Evolutionary conservation across 2,888 invertebrate species (phyloP).

Genomic region (Bombyx huttoni): DNA sequence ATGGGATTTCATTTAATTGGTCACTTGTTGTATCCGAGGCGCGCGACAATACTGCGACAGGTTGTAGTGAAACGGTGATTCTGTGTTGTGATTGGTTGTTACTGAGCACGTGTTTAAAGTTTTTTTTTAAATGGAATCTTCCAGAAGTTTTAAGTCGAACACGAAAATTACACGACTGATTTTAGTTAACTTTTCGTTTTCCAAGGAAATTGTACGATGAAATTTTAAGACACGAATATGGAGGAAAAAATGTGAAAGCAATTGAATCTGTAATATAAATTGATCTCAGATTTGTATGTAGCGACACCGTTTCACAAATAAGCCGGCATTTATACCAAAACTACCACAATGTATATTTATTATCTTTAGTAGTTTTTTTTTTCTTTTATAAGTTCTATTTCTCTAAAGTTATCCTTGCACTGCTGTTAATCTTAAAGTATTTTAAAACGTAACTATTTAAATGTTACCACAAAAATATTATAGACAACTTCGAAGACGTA

Average conservation of each 20-base stretch:
- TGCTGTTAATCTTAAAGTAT: neutral
- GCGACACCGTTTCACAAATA: slow-evolving; percentile 28
- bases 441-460: slow-evolving; percentile 5
- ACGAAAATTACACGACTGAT: too few species aligned
- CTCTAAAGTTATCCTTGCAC: slow-evolving; percentile 44
- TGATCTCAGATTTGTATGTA: slow-evolving; percentile 52
- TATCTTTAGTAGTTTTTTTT: slow-evolving; percentile 12
- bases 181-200: neutral
- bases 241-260: slow-evolving; percentile 13
- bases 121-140: too few species aligned
- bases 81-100: neutral
- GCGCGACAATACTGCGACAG: neutral
- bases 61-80: neutral
- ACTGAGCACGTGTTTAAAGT: too few species aligned
- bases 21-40: neutral
- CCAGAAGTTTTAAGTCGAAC: too few species aligned
- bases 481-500: too few species aligned
- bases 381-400: slow-evolving; percentile 53
- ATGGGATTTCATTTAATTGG: too few species aligned
- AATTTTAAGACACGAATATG: neutral
- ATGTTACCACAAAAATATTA: slow-evolving; percentile 5
- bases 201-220: neutral
- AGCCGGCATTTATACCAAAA: slow-evolving; percentile 58
- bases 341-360: slow-evolving; percentile 54
- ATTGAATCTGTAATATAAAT: slow-evolving; percentile 40